Conservation (phyloP, 2,113 vertebrate genomes). For the Peromyscus leucopus region DNA sequence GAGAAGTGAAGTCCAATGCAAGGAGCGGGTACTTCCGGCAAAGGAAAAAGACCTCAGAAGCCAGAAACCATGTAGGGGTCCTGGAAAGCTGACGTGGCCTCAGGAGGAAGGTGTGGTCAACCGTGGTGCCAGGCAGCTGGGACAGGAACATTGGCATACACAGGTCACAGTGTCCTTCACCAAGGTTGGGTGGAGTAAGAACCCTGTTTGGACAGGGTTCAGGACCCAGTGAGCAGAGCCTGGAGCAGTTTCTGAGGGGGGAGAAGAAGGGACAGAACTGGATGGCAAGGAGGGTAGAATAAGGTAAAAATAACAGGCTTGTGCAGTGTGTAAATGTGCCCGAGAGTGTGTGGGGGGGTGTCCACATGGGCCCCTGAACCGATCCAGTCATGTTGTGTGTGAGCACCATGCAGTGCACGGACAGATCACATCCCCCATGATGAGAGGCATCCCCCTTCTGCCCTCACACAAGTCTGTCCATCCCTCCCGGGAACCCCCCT, state of each 20-base stretch:
- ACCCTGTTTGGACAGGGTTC: background rate
- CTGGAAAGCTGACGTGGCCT: background rate
- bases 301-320: background rate
- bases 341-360: background rate
- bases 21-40: accelerated
- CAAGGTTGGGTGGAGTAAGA: background rate
- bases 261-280: background rate
- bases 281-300: background rate
- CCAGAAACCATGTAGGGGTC: no score
- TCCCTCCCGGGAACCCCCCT: no score
- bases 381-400: background rate
- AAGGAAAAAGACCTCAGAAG: background rate
- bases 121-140: background rate
- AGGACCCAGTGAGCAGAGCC: background rate
- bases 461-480: background rate
- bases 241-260: background rate
- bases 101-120: background rate
- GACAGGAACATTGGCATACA: background rate
- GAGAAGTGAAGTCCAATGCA: background rate
- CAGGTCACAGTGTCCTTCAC: background rate
- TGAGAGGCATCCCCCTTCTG: background rate
- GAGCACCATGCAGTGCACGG: background rate
- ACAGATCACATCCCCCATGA: no score
- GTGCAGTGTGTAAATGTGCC: background rate
- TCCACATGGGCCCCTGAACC: background rate